Evolutionary conservation across 2,888 invertebrate genomes (phyloP).

Genomic region (Deilephila porcellus): DNA sequence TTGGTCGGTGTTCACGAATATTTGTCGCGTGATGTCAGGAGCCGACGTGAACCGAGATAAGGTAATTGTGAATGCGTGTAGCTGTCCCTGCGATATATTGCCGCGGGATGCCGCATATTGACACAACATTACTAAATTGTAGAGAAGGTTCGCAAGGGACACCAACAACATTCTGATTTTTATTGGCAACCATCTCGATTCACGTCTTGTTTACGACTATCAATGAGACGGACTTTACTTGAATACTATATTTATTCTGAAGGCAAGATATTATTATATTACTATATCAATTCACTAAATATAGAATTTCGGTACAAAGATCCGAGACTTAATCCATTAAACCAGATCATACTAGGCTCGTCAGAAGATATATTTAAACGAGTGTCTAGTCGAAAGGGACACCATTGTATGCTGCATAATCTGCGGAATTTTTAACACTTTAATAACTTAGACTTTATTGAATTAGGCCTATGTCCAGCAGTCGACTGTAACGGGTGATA

Average conservation of each 20-base stretch:
- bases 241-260: not conserved
- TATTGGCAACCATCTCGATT: not conserved
- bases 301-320: too few relatives aligned
- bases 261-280: too few relatives aligned
- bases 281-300: too few relatives aligned
- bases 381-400: too few relatives aligned
- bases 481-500: too few relatives aligned
- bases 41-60: slow-evolving; percentile 69
- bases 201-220: not conserved
- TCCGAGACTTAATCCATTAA: too few relatives aligned
- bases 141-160: slow-evolving; percentile 9
- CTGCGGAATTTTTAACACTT: too few relatives aligned
- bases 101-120: slow-evolving; percentile 48
- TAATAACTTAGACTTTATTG: too few relatives aligned
- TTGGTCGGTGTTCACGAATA: slow-evolving; percentile 62
- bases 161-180: not conserved
- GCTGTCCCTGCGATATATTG: slow-evolving; percentile 75
- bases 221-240: not conserved
- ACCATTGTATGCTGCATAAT: too few relatives aligned
- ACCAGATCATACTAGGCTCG: too few relatives aligned
- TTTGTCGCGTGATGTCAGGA: slow-evolving; percentile 78
- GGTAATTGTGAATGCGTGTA: slow-evolving; percentile 81
- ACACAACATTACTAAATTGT: slow-evolving; percentile 23
- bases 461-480: too few relatives aligned
- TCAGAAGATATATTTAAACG: too few relatives aligned